Conservation (phyloP, 2,888 invertebrate genomes). For the Caenorhabditis becei region DNA sequence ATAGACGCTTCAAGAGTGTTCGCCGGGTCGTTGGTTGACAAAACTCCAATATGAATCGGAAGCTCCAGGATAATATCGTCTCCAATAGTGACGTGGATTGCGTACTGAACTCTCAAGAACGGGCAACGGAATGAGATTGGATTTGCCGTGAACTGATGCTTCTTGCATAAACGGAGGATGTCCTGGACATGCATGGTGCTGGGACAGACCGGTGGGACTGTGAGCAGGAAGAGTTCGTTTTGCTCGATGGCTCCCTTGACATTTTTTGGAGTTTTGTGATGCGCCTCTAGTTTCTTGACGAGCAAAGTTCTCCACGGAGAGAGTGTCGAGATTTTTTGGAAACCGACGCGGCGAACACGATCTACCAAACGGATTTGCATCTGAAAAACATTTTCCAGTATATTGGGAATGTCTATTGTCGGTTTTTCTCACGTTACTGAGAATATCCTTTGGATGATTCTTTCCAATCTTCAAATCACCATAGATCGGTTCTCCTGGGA, state of each 20-base stretch:
- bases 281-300: constrained; percentile 57
- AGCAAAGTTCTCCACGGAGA: constrained; percentile 65
- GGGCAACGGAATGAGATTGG: constrained; percentile 72
- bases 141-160: constrained; percentile 66
- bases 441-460: constrained; percentile 72
- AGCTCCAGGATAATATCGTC: constrained; percentile 65
- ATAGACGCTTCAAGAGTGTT: constrained; percentile 61
- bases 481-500: constrained; percentile 76
- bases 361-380: constrained; percentile 73
- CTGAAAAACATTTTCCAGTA: too few species aligned
- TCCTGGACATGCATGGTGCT: constrained; percentile 67
- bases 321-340: constrained; percentile 63
- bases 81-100: constrained; percentile 70
- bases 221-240: constrained; percentile 63
- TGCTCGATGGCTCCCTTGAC: constrained; percentile 61
- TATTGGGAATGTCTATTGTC: too few species aligned
- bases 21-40: constrained; percentile 63
- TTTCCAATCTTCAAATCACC: constrained; percentile 73
- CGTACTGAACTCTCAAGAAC: constrained; percentile 72
- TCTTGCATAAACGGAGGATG: constrained; percentile 61
- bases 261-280: constrained; percentile 47
- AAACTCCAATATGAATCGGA: constrained; percentile 69
- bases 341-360: constrained; percentile 64
- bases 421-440: constrained; percentile 63
- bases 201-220: constrained; percentile 67